These are phyloP conservation scores for Sebastes steindachneri DNA, from an alignment of 2,797 vertebrate species.

Conservation along the genomic window DNA sequence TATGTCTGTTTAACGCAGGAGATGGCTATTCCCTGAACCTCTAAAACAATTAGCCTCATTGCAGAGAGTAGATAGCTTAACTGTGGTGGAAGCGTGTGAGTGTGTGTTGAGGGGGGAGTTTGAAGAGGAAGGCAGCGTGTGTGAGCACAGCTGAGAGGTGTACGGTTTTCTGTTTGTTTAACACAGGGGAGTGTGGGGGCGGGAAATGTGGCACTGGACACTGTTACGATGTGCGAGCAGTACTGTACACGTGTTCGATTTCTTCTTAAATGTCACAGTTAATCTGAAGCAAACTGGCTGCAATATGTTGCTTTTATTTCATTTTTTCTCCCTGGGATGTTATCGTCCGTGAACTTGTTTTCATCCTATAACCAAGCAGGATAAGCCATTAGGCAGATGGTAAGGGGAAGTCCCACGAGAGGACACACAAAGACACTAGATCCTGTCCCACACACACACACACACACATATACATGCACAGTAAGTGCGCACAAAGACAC, in stretches of 20 bases:
- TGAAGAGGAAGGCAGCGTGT: background rate
- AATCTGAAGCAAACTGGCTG: conserved; percentile 17
- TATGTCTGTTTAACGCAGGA: conserved; percentile 74
- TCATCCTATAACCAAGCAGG: conserved; percentile 76
- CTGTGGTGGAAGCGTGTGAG: conserved; percentile 4
- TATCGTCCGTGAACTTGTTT: conserved; percentile 75
- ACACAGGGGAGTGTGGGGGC: background rate
- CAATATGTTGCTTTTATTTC: conserved; percentile 47
- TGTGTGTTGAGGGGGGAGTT: background rate
- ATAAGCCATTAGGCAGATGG: conserved; percentile 86
- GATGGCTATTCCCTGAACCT: conserved; percentile 50
- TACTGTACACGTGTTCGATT: background rate
- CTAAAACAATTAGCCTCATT: conserved; percentile 71
- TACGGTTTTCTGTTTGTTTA: conserved; percentile 36
- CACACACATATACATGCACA: conserved; percentile 53
- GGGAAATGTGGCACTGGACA: conserved; percentile 27
- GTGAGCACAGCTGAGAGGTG: conserved; percentile 24
- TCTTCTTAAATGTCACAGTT: conserved; percentile 11
- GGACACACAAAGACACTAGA: conserved; percentile 45
- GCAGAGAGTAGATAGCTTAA: conserved; percentile 33
- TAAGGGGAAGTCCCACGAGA: conserved; percentile 75
- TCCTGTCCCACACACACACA: conserved; percentile 39
- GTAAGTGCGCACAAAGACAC: conserved; percentile 72
- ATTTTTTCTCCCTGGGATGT: conserved; percentile 20
- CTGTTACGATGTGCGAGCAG: background rate